These are phyloP conservation scores for Hydractinia echinata DNA, from an alignment of 30 jellyfish, hydroid and myxozoan species.

Conservation along the genomic window DNA sequence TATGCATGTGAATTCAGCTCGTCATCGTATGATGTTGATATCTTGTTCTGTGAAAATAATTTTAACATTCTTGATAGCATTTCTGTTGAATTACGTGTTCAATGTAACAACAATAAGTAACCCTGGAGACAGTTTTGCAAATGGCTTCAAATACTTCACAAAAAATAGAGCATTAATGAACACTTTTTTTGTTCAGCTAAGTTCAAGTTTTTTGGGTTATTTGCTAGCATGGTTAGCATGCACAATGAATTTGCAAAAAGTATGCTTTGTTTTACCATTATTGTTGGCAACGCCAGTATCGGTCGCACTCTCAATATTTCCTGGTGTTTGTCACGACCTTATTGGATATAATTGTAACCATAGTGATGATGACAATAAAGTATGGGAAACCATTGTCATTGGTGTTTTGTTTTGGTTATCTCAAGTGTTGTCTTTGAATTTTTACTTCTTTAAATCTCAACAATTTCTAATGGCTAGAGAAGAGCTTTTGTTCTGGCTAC, in stretches of 20 bases:
- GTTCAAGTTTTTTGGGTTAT: slow-evolving; percentile 53
- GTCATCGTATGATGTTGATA: slow-evolving; percentile 47
- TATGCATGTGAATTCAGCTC: slow-evolving; percentile 58
- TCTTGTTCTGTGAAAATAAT: slow-evolving; percentile 44
- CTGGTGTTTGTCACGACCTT: slow-evolving; percentile 20
- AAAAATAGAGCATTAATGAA: neutral
- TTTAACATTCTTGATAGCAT: slow-evolving; percentile 53
- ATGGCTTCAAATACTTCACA: slow-evolving; percentile 40
- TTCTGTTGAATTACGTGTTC: slow-evolving; percentile 21
- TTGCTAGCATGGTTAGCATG: slow-evolving; percentile 67
- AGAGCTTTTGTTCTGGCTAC: slow-evolving; percentile 77
- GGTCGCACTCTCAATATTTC: slow-evolving; percentile 22
- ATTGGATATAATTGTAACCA: slow-evolving; percentile 14
- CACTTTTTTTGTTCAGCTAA: slow-evolving; percentile 41
- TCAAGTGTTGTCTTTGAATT: slow-evolving; percentile 51
- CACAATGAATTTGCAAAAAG: slow-evolving; percentile 57
- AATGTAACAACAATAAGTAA: slow-evolving; percentile 9
- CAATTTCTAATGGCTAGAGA: slow-evolving; percentile 87
- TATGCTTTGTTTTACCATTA: slow-evolving; percentile 73
- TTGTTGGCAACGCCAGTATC: slow-evolving; percentile 61
- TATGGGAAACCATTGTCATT: slow-evolving; percentile 14
- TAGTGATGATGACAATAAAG: neutral
- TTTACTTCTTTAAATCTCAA: slow-evolving; percentile 72
- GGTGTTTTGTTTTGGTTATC: slow-evolving; percentile 75
- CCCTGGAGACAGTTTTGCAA: neutral